Conservation (phyloP, 2,888 invertebrate species). For the Vesta saturnalis region DNA sequence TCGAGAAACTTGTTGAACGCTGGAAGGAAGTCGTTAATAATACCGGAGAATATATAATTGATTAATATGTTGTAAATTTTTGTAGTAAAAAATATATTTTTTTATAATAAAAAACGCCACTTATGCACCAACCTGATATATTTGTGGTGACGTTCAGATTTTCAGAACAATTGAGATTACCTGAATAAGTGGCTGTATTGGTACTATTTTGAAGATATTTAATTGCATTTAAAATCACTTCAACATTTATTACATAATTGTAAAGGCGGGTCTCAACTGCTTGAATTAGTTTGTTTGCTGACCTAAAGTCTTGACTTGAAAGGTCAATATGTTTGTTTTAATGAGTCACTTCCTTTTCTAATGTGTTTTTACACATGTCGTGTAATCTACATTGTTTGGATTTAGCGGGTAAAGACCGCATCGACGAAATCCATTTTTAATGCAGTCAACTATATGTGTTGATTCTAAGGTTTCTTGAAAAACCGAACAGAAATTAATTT, state of each 20-base stretch:
- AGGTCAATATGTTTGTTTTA: neutral
- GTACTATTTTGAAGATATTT: neutral
- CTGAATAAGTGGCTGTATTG: neutral
- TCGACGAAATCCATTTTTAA: slow-evolving; percentile 39
- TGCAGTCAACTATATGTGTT: slow-evolving; percentile 19
- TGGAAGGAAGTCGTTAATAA: no score
- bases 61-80: no score
- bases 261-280: slow-evolving; percentile 1
- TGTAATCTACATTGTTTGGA: slow-evolving; percentile 41
- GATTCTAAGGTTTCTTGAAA: slow-evolving; percentile 35
- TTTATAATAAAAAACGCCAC: no score
- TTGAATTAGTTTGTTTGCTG: slow-evolving; percentile 7
- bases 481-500: slow-evolving; percentile 42
- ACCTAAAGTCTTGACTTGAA: slow-evolving; percentile 2
- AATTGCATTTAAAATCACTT: slow-evolving; percentile 9
- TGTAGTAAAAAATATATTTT: no score
- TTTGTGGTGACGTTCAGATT: no score
- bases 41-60: no score
- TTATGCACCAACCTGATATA: no score
- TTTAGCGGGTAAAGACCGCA: slow-evolving; percentile 46
- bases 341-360: slow-evolving; percentile 19
- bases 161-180: no score
- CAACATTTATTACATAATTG: slow-evolving; percentile 8
- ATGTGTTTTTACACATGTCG: slow-evolving; percentile 42
- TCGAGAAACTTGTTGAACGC: no score